phyloP scores from a whole-genome alignment of 1,140 invertebrate species.

The Melitaea cinxia region DNA sequence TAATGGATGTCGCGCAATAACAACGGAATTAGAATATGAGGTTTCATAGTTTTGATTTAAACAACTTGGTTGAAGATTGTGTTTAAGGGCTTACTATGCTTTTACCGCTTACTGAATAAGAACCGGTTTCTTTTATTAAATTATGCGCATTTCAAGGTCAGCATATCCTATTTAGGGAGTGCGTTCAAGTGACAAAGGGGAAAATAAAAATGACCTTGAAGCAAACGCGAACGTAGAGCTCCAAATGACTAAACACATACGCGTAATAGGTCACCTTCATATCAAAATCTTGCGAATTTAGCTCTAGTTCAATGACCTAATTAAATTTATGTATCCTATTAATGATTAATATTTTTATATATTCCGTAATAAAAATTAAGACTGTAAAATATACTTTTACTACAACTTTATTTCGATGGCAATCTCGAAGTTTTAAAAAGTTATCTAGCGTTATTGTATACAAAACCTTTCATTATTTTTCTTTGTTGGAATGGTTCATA shows the following conservation, averaged over 20 bases:
- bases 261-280: constrained; percentile 55
- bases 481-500: too few species aligned
- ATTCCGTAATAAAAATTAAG: too few species aligned
- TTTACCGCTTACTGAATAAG: constrained; percentile 6
- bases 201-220: constrained; percentile 43
- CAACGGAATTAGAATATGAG: not conserved
- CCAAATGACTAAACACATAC: constrained; percentile 51
- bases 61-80: not conserved
- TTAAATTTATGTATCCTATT: not conserved
- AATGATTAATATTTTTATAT: not conserved
- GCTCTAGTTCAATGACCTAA: constrained; percentile 2
- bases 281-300: constrained; percentile 31
- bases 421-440: too few species aligned
- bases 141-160: constrained; percentile 42
- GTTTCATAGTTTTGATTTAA: not conserved
- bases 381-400: too few species aligned
- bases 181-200: constrained; percentile 48
- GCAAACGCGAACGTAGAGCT: constrained; percentile 32
- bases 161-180: constrained; percentile 47
- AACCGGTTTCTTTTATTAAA: constrained; percentile 40
- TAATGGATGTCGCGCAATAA: not conserved
- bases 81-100: not conserved
- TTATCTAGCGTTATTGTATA: too few species aligned
- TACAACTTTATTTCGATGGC: too few species aligned
- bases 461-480: too few species aligned